These are phyloP conservation scores for Lipophrys pholis DNA, from an alignment of 2,113 vertebrate genomes.

Conservation along the genomic window DNA sequence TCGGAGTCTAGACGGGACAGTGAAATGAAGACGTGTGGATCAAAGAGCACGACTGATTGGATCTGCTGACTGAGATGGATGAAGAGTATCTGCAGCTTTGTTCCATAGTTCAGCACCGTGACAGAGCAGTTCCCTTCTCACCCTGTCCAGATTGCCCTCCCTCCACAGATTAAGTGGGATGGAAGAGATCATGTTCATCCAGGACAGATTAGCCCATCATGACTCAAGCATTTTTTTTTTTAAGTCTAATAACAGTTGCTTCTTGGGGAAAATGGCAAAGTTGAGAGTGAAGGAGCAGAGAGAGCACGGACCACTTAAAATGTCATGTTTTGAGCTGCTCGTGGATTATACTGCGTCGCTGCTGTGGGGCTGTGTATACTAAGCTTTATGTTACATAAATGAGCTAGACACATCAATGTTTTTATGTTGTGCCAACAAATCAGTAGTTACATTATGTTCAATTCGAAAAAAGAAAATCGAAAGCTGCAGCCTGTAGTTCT, in stretches of 20 bases:
- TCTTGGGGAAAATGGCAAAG: not conserved
- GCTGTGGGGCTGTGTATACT: no score
- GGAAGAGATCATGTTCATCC: constrained; percentile 19
- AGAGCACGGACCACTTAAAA: not conserved
- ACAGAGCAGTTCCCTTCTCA: constrained; percentile 41
- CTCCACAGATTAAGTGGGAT: constrained; percentile 46
- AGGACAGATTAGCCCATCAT: constrained; percentile 46
- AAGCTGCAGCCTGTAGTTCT: no score
- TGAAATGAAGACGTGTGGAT: constrained; percentile 35
- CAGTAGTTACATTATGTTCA: no score
- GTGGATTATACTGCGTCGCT: not conserved
- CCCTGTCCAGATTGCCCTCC: constrained; percentile 41
- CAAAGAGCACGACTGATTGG: constrained; percentile 38
- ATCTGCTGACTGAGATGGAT: constrained; percentile 52
- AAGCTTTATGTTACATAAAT: no score
- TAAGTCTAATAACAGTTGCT: constrained; percentile 4
- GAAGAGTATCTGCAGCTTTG: constrained; percentile 46
- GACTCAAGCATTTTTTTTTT: constrained; percentile 1
- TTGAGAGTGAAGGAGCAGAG: not conserved
- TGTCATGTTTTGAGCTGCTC: not conserved
- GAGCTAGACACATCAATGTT: no score
- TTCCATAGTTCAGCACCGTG: constrained; percentile 57
- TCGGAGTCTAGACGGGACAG: not conserved
- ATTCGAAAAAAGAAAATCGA: no score
- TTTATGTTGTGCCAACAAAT: no score